Evolutionary conservation across 2,797 vertebrate species (phyloP), one percentile per base, ranked within the genome.

Genomic region (Cottoperca gobio): DNA sequence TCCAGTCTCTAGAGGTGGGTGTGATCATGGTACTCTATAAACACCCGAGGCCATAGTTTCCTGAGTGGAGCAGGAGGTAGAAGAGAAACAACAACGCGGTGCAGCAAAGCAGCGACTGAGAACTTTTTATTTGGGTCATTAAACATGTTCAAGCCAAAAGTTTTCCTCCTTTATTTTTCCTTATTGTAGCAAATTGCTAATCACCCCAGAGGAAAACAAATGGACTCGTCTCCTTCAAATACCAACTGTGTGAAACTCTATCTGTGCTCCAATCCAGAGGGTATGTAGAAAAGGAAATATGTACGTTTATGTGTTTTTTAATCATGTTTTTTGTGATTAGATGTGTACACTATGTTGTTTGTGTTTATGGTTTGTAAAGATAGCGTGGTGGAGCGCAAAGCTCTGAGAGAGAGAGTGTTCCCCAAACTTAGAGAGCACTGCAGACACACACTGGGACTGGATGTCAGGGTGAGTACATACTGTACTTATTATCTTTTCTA

Each of bases 221-320:
- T 79, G 83, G 81, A 75, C 14, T 2, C 23, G 26, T 49, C 73
- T 28, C 8, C 52, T 19, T 28, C 52, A 21, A 13, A 53, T 17
- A 71, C 66, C 76, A 43, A 28, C 37, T 94, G 92, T 85, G 91
- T 95, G 31, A 93, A 95, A 82, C 82, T 96, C 40, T 95, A 95
- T 45, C 81, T 96, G 76, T 94, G 94, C 88, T 93, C 93, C 66
- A 94, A 94, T 88, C 95, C 95, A 39, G 82, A 93, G 63, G 95
- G 95, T 96, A 91, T 3, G 89, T 73, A 9, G 21, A 28, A 45
- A 31, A 12, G 3, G 19, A 37, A 26, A n/a, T 23, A 35, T 53
- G 8, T 19, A 6, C 5, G 11, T 46, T 50, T 28, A 4, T 40
- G 33, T 52, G 33, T 52, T 31, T 8, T 43, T n/a, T 13, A 2